Base-by-base conservation (phyloP, 2,888 invertebrate genomes). In the Nephrotoma flavescens region DNA sequence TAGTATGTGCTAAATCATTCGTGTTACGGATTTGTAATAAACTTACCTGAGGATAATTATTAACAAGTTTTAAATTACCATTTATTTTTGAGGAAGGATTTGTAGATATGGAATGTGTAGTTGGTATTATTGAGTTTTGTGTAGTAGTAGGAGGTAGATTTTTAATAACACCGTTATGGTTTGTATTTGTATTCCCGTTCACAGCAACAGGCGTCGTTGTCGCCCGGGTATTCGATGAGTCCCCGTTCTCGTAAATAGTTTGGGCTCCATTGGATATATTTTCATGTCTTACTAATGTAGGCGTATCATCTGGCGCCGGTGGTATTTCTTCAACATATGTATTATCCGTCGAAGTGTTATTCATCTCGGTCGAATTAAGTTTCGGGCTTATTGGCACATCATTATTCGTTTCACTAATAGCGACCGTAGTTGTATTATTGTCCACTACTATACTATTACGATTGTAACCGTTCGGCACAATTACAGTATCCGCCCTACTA, bases 401-500 rank as follows among this genome's bases (percentile, higher is more conserved):
- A 19, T 85, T 19, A 44, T 85, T 44, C n/a, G n/a, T 19, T n/a
- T 71, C 15, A 7, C 19, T 19, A 71, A n/a, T 19, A 42, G 0
- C 85, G 12, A 41, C 83, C 11, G 12, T 6, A n/a, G 84, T 5
- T 84, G n/a, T 84, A 41, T 83, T 83, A 41, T 41, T 83, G 41
- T 41, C 41, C 41, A 85, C 5, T 6, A 42, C 15, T 41, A 41
- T 11, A 31, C 85, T 52, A 42, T n/a, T 47, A 12, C 83, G 6
- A 84, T 86, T 44, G 15, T 83, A n/a, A 4, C 86, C 86, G 86
- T 87, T 87, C 12, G 87, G 85, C n/a, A 86, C 19, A 7, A 52
- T 57, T 9, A 83, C 31, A 6, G 44, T 86, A 12, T 83, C 83
- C 12, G 86, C 41, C 83, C 90, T 90, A 2, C 91, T 91, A 87